These are phyloP conservation scores for Megaustenia siamemsis DNA, from an alignment of 2,888 invertebrate genomes.

Conservation along the genomic window DNA sequence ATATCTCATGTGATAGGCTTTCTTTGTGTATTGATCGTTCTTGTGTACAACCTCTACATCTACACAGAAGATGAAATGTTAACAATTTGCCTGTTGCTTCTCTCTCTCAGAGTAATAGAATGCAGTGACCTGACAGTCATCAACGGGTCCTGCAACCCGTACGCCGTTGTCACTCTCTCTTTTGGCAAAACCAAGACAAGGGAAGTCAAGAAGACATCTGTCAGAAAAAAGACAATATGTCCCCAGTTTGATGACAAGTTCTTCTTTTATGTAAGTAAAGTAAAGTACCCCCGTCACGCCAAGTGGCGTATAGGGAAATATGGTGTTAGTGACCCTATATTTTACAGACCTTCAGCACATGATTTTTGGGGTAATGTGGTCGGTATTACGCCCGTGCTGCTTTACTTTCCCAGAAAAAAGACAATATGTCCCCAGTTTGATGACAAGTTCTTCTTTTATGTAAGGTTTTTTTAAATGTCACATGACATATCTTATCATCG, in stretches of 20 bases:
- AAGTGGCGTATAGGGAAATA: no score
- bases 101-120: slow-evolving; percentile 85
- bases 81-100: no score
- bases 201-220: slow-evolving; percentile 86
- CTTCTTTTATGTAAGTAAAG: slow-evolving; percentile 30
- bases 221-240: slow-evolving; percentile 90
- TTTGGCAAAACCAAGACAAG: slow-evolving; percentile 86
- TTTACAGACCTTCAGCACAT: no score
- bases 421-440: slow-evolving; percentile 83
- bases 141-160: slow-evolving; percentile 94
- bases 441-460: slow-evolving; percentile 14
- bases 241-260: slow-evolving; percentile 23
- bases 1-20: no score
- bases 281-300: no score
- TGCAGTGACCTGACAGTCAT: slow-evolving; percentile 93
- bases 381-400: no score
- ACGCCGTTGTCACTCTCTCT: slow-evolving; percentile 88
- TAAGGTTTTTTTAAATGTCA: neutral
- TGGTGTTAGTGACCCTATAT: no score
- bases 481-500: neutral
- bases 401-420: slow-evolving; percentile 93
- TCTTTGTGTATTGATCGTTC: no score
- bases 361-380: no score
- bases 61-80: no score
- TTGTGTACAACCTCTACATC: no score